phyloP scores from a whole-genome alignment of 2,888 invertebrate genomes.

The Melinaea menophilus region DNA sequence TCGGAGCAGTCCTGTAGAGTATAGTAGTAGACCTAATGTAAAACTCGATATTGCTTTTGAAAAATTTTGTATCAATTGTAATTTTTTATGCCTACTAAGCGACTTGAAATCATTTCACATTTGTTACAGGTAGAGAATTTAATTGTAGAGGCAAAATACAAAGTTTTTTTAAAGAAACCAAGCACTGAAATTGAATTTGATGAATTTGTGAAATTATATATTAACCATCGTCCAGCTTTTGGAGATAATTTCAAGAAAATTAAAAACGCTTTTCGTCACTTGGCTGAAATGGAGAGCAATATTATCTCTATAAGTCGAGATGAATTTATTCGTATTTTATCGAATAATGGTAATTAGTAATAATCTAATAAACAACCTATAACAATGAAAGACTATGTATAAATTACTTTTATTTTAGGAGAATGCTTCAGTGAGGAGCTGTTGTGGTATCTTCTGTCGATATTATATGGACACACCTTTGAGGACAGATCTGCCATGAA shows the following conservation, averaged over 20 bases:
- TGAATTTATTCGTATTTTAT: conserved; percentile 63
- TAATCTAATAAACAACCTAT: neutral
- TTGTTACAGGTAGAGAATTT: conserved; percentile 76
- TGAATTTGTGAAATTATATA: conserved; percentile 80
- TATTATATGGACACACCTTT: conserved; percentile 56
- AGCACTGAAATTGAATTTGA: conserved; percentile 80
- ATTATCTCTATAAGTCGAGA: conserved; percentile 50
- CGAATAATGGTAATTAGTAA: conserved; percentile 46
- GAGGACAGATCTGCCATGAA: conserved; percentile 57
- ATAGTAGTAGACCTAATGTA: too few species aligned
- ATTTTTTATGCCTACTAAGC: too few species aligned
- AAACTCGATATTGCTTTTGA: too few species aligned
- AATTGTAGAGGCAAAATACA: conserved; percentile 76
- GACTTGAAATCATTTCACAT: too few species aligned
- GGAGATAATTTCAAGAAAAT: conserved; percentile 69
- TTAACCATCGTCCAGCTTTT: conserved; percentile 81
- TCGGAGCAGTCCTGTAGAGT: too few species aligned
- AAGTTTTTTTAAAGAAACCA: conserved; percentile 67
- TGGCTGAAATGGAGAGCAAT: conserved; percentile 46
- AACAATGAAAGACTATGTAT: conserved; percentile 2
- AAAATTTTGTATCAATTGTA: too few species aligned
- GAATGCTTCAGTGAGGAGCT: conserved; percentile 55
- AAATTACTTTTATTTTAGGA: conserved; percentile 39
- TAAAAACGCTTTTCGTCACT: conserved; percentile 66
- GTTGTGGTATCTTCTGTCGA: conserved; percentile 63